A percentile compares a stretch with the other conserved stretches of the same genome.
Evolutionary conservation across 2,888 invertebrate genomes (phyloP).

Genomic region (Mythimna loreyi): DNA sequence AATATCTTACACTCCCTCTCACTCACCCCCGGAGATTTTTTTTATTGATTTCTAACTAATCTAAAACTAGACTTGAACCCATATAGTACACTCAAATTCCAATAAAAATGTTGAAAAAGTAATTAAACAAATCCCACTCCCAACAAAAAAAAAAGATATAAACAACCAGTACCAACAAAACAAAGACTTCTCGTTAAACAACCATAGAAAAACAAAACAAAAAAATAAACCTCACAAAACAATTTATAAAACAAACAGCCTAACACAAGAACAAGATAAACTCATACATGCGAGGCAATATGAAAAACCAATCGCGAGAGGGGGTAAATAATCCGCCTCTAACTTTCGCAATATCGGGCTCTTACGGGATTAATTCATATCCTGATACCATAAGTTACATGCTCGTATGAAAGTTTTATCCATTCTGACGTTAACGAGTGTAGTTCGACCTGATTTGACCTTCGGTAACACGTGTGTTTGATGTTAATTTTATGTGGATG

Average conservation of each 20-base stretch:
- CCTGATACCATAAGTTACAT: slow-evolving; percentile 74
- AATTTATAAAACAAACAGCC: slow-evolving; percentile 41
- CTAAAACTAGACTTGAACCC: background rate
- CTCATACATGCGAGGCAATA: slow-evolving; percentile 64
- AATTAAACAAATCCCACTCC: no score
- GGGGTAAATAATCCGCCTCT: slow-evolving; percentile 70
- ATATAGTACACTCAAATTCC: no score
- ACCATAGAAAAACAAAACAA: background rate
- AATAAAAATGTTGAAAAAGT: no score
- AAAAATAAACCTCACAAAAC: background rate
- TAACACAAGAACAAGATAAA: slow-evolving; percentile 58
- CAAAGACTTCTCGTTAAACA: background rate
- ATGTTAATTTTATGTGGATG: slow-evolving; percentile 52
- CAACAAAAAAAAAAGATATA: background rate
- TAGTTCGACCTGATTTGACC: slow-evolving; percentile 62
- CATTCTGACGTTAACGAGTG: slow-evolving; percentile 71
- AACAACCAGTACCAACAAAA: background rate
- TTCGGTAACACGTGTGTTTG: slow-evolving; percentile 50
- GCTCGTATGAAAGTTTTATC: slow-evolving; percentile 73
- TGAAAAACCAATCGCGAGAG: slow-evolving; percentile 66
- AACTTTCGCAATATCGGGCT: slow-evolving; percentile 78
- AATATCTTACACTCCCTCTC: background rate
- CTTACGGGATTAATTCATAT: slow-evolving; percentile 79
- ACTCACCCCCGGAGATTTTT: background rate
- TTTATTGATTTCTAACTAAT: background rate